Evolutionary conservation across 1,140 invertebrate genomes (phyloP), one percentile per base, ranked within the genome.

Genomic region (Branchinecta lynchi): DNA sequence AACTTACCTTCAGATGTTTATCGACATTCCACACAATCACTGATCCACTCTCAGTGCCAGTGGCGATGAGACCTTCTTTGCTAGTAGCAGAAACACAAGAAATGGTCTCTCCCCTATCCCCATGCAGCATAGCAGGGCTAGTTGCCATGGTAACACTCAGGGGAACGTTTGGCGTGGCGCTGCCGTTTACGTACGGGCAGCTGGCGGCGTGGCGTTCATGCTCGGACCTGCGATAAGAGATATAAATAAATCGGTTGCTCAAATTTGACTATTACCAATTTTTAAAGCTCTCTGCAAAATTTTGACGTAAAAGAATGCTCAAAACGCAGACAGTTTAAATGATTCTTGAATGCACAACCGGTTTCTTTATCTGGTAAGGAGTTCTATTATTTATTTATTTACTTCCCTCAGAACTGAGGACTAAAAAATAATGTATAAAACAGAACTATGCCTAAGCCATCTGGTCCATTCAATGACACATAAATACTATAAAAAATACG

Each of bases 151-250:
- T 92, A 12, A 93, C 87, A 71, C 86, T 87, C 46, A 96, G 81
- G n/a, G 93, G 92, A 67, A 96, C 92, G 81, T 96, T 96, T 79
- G 93, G 91, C 10, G 92, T 96, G 74, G 92, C 93, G 77, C 95
- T 92, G 20, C 92, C 92, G 76, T 91, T 88, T 3, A 96, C 89
- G 79, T 94, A 95, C 0, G 92, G 90, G 78, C 93, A 96, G 70
- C 86, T 85, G 10, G 92, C 91, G 20, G 92, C 94, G 80, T 96
- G 93, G 8, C 93, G 81, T 78, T 94, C 92, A 76, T 96, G 92
- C 77, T 96, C 92, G 73, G 92, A 93, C 90, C 91, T 83, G 70
- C 70, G 71, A 70, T 32, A 32, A 32, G 32, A 32, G 32, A 32
- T 32, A 32, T 32, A 32, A 44, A 45, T 65, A 68, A 70, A 45